A percentile compares a stretch with the other conserved stretches of the same genome.
Evolutionary conservation across 2,888 invertebrate genomes (phyloP).

Genomic region (Furcula furcula): DNA sequence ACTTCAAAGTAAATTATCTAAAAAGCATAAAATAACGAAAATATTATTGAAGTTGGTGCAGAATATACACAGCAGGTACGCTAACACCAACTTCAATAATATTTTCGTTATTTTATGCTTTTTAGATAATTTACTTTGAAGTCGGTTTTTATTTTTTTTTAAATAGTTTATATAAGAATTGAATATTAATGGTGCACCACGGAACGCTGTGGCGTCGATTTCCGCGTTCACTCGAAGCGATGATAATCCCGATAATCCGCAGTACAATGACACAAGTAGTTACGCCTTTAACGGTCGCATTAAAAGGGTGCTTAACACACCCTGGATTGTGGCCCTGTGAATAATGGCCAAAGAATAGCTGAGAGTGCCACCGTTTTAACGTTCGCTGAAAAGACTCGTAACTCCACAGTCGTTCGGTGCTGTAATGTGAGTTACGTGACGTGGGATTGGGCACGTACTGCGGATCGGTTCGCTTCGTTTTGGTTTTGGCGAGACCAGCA

Average conservation of each 20-base stretch:
- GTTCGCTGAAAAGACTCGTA: conserved; percentile 60
- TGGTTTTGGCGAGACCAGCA: conserved; percentile 36
- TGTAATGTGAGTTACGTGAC: conserved; percentile 49
- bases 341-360: conserved; percentile 66
- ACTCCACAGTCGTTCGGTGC: conserved; percentile 57
- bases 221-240: conserved; percentile 29
- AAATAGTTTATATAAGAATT: too few relatives aligned
- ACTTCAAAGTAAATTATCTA: too few relatives aligned
- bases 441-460: conserved; percentile 36
- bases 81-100: too few relatives aligned
- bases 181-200: background rate
- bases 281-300: conserved; percentile 52
- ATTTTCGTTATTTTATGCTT: too few relatives aligned
- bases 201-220: conserved; percentile 1
- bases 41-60: too few relatives aligned
- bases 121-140: too few relatives aligned
- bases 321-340: conserved; percentile 57
- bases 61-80: too few relatives aligned
- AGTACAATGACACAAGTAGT: conserved; percentile 57
- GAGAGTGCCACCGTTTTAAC: conserved; percentile 53
- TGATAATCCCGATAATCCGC: conserved; percentile 50
- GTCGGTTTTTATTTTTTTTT: too few relatives aligned
- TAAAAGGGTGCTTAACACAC: conserved; percentile 61
- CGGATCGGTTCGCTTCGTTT: conserved; percentile 34
- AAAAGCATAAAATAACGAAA: too few relatives aligned